Evolutionary conservation across 1,140 invertebrate species (phyloP), one percentile per base, ranked within the genome.

Genomic region (Eulimnadia texana): DNA sequence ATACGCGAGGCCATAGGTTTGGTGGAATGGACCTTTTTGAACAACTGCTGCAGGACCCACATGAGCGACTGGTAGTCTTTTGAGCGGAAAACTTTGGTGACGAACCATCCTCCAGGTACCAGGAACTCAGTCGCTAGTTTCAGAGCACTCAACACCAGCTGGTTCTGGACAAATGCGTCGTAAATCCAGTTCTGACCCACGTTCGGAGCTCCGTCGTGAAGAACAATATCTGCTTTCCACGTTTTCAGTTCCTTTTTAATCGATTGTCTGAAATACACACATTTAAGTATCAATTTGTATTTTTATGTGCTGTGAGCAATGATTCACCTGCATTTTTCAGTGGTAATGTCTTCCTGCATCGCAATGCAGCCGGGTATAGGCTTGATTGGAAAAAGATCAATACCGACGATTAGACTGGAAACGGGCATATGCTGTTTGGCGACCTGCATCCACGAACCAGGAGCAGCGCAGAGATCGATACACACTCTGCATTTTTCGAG

Each of bases 381-480:
- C 70, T 90, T 93, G 56, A 99, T 99, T 0, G 95, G 91, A 66
- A 86, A 96, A 66, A 99, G 80, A 82, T 99, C 97, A 24, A 99
- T 72, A 78, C 83, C 85, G 58, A 99, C 79, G 3, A 98, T 89
- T 50, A 98, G 77, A 70, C 92, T 95, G 0, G 94, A 97, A 0
- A 98, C 81, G 0, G 96, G 95, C 90, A 98, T 98, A 72, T 96
- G 93, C 72, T 98, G 85, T 69, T 88, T 85, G 50, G 94, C 95
- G n/a, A 99, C 96, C 78, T 99, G 97, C 82, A 99, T 92, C 97
- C 97, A 99, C 68, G 97, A 96, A 72, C 97, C 97, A 6, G 97
- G 97, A 6, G 97, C 97, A 20, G 97, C 97, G 77, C 97, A 99
- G 47, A 99, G 77, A 82, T 99, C 97, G 64, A 99, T 82, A 65